Base-by-base conservation (phyloP, 64 coral and sea anemone genomes). In the Exaiptasia diaphana region DNA sequence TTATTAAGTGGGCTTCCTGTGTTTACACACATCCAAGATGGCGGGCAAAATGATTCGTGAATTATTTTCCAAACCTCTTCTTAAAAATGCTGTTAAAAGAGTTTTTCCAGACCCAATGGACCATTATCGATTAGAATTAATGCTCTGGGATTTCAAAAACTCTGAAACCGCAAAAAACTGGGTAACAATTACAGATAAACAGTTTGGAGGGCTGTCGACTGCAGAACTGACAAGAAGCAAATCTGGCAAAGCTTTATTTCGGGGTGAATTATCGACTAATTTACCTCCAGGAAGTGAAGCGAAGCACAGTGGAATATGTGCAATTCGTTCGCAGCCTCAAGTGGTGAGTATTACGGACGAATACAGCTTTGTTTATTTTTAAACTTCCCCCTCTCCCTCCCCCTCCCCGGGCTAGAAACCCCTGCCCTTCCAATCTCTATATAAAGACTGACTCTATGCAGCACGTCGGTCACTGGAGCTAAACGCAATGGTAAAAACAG, bases 261-360 rank as follows among this genome's bases (percentile, higher is more conserved):
- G 76, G 65, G 95, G 95, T 20, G 62, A 86, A 63, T 44, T 99
- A 13, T 99, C 95, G 1, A 99, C 90, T 12, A 82, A 99, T 30
- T 40, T 99, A 29, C 95, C 95, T 14, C 35, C 43, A 38, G 86
- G 49, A 13, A 74, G 85, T 17, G 73, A 78, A 73, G 89, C 86
- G 3, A 99, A 99, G 48, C 80, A 99, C 65, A 99, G 78, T 76
- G 95, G 95, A 26, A 74, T 99, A 27, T 99, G 95, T 43, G 81
- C 89, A 11, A 89, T 99, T 27, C 74, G 95, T 33, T 88, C 89
- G 33, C 90, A 99, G 36, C 95, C 95, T 53, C 68, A 85, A 73
- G 68, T 88, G 80, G 95, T 99, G 15, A 80, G 64, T 48, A 71
- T 14, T 50, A 10, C 52, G 18, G 3, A 55, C 11, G 4, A 1